phyloP scores from a whole-genome alignment of 2,888 invertebrate species.

The Tupiocoris notatus region DNA sequence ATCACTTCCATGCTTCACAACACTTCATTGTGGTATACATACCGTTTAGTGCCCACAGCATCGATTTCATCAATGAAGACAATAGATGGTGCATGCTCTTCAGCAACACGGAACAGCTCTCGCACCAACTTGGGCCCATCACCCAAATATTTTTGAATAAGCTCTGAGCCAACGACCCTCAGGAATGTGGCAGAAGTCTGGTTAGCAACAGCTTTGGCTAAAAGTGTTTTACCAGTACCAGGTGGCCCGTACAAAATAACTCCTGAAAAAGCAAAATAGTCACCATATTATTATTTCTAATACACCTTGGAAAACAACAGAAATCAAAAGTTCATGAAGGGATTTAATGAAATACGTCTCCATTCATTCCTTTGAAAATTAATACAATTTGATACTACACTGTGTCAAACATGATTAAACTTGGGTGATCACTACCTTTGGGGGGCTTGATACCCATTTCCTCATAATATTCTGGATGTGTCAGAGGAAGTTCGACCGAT shows the following conservation, averaged over 20 bases:
- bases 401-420: too few relatives aligned
- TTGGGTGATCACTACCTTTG: constrained; percentile 65
- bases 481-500: constrained; percentile 95
- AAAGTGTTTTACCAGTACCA: constrained; percentile 95
- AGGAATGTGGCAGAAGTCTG: constrained; percentile 99
- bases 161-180: constrained; percentile 97
- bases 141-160: constrained; percentile 98
- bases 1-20: background rate
- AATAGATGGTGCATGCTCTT: constrained; percentile 98
- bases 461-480: constrained; percentile 99
- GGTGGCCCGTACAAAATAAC: constrained; percentile 98
- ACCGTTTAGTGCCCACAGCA: constrained; percentile 89
- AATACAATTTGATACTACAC: too few relatives aligned
- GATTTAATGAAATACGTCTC: too few relatives aligned
- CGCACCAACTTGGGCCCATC: constrained; percentile 98
- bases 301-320: too few relatives aligned
- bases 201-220: constrained; percentile 99
- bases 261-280: constrained; percentile 53
- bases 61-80: constrained; percentile 99
- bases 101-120: constrained; percentile 97
- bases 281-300: too few relatives aligned
- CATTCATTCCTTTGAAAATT: too few relatives aligned
- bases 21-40: too few relatives aligned
- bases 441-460: constrained; percentile 99
- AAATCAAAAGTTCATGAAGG: too few relatives aligned